Evolutionary conservation across 2,113 vertebrate genomes (phyloP).

Genomic region (Prunella fulvescens): DNA sequence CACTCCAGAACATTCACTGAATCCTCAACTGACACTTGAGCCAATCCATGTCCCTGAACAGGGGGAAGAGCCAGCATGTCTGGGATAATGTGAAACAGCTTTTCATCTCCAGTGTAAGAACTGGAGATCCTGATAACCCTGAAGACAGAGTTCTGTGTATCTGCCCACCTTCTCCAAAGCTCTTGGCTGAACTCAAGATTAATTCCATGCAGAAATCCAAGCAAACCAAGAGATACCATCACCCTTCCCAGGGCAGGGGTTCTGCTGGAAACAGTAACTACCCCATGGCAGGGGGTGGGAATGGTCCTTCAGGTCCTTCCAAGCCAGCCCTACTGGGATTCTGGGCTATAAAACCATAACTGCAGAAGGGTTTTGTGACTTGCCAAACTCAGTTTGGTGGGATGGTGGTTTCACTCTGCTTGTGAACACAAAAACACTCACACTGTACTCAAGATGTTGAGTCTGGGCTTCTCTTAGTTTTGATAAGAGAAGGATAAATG

Average conservation of each 20-base stretch:
- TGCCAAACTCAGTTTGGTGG: fast-evolving
- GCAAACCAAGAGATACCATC: neutral
- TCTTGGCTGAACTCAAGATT: neutral
- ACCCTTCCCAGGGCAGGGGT: neutral
- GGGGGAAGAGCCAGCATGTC: neutral
- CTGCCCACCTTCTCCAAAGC: neutral
- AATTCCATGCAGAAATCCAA: neutral
- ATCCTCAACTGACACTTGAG: neutral
- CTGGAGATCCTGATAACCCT: neutral
- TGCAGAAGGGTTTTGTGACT: neutral
- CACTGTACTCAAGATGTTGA: neutral
- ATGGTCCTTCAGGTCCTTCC: too few relatives aligned
- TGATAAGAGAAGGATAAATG: neutral
- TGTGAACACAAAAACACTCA: neutral
- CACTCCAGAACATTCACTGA: neutral
- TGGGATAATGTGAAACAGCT: neutral
- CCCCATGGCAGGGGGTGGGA: neutral
- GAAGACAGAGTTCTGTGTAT: neutral
- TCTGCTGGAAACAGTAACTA: neutral
- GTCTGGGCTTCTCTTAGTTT: neutral
- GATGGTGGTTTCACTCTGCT: neutral
- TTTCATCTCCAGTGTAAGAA: neutral
- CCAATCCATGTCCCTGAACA: neutral
- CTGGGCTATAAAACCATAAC: fast-evolving
- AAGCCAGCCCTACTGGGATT: neutral